These are phyloP conservation scores for Uloborus diversus DNA, from an alignment of 1,140 invertebrate genomes.

Conservation along the genomic window DNA sequence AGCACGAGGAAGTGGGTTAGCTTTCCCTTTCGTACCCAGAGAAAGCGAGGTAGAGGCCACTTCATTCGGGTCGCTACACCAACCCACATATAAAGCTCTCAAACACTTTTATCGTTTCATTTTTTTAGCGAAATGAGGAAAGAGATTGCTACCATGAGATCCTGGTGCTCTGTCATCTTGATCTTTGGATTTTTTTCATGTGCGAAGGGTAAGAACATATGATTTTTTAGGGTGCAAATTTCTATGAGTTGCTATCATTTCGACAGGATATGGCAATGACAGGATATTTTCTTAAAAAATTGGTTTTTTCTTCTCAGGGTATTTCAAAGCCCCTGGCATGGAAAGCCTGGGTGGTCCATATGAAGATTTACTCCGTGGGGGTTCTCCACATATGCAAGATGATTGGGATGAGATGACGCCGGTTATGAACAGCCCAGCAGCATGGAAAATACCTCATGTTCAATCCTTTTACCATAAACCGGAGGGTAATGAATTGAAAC, in stretches of 20 bases:
- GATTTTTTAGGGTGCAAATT: neutral
- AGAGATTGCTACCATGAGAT: slow-evolving; percentile 19
- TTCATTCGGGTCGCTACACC: slow-evolving; percentile 40
- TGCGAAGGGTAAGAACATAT: slow-evolving; percentile 24
- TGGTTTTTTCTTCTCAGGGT: neutral
- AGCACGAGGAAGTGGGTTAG: slow-evolving; percentile 48
- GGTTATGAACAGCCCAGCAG: neutral
- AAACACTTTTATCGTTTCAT: slow-evolving; percentile 39
- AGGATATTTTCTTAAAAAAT: neutral
- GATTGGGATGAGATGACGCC: neutral
- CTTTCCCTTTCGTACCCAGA: slow-evolving; percentile 54
- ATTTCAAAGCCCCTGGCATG: slow-evolving; percentile 43
- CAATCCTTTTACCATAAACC: slow-evolving; percentile 38
- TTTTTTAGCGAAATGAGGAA: slow-evolving; percentile 43
- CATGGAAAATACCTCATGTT: slow-evolving; percentile 29
- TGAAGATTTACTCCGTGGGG: slow-evolving; percentile 23
- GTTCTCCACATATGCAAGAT: neutral
- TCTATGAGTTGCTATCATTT: neutral
- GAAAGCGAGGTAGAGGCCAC: slow-evolving; percentile 5
- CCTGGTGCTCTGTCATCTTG: slow-evolving; percentile 30
- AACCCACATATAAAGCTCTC: slow-evolving; percentile 49
- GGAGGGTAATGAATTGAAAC: neutral
- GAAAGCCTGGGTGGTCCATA: slow-evolving; percentile 20
- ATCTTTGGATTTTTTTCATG: slow-evolving; percentile 43
- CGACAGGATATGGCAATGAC: neutral